Evolutionary conservation across 1,140 invertebrate species (phyloP).

Genomic region (Phthorimaea operculella): DNA sequence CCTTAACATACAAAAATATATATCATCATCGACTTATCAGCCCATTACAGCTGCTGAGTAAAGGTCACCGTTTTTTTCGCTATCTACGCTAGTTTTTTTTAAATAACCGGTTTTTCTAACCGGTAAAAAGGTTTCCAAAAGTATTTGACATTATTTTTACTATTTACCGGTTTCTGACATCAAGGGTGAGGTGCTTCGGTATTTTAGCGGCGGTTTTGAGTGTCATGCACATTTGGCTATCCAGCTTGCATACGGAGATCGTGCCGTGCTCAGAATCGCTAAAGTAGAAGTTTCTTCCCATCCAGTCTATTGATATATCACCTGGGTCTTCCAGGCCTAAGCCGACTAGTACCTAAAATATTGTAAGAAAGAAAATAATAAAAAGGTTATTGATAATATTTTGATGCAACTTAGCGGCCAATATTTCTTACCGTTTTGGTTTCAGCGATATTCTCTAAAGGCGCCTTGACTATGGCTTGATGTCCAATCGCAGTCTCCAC

Average conservation of each 20-base stretch:
- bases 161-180: conserved; percentile 71
- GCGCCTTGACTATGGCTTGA: conserved; percentile 73
- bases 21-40: no score
- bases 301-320: conserved; percentile 84
- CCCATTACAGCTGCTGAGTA: no score
- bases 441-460: conserved; percentile 63
- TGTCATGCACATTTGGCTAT: conserved; percentile 73
- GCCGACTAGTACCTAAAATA: conserved; percentile 68
- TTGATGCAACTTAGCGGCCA: no score
- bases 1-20: no score
- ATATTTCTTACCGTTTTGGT: conserved; percentile 57
- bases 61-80: no score
- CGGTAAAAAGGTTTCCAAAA: no score
- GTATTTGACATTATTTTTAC: no score
- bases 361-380: no score
- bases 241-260: conserved; percentile 78
- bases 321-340: conserved; percentile 78
- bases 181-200: conserved; percentile 73
- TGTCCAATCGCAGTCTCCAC: conserved; percentile 73
- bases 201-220: conserved; percentile 68
- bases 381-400: no score
- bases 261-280: conserved; percentile 77
- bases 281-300: conserved; percentile 84
- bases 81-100: no score
- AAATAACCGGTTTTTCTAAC: no score